These are phyloP conservation scores for Agrochola circellaris DNA, from an alignment of 2,888 invertebrate species.

Conservation along the genomic window DNA sequence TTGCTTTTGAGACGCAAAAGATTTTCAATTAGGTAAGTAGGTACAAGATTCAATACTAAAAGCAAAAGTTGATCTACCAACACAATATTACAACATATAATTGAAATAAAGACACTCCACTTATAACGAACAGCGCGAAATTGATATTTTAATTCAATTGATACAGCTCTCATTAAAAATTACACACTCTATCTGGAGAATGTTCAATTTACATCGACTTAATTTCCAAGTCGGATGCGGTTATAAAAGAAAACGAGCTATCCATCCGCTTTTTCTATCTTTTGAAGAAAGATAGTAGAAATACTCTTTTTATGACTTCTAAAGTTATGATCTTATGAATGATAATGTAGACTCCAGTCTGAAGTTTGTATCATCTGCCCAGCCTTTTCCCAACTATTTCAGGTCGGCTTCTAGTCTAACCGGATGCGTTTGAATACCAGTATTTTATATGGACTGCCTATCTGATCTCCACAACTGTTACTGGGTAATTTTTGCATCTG, in stretches of 20 bases:
- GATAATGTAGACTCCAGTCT: neutral
- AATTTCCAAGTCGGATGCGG: conserved; percentile 30
- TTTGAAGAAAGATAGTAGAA: no score
- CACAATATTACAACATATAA: conserved; percentile 7
- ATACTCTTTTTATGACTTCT: no score
- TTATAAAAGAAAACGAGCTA: conserved; percentile 27
- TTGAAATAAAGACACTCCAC: conserved; percentile 22
- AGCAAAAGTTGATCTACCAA: neutral
- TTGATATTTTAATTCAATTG: conserved; percentile 48
- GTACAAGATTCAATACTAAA: no score
- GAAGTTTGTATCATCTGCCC: neutral
- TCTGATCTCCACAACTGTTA: no score
- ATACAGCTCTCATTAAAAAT: conserved; percentile 47
- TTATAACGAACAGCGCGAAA: conserved; percentile 27
- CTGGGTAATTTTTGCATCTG: no score
- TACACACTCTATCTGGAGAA: conserved; percentile 39
- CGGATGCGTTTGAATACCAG: no score
- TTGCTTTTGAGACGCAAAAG: neutral
- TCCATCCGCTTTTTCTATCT: neutral
- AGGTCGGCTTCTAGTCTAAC: no score
- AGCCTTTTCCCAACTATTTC: no score
- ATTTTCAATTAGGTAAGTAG: neutral
- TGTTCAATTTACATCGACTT: conserved; percentile 39
- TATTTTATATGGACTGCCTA: no score
- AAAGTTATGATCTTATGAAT: neutral